phyloP scores from a whole-genome alignment of 2,888 invertebrate species.

The Drosophila suboccidentalis region DNA sequence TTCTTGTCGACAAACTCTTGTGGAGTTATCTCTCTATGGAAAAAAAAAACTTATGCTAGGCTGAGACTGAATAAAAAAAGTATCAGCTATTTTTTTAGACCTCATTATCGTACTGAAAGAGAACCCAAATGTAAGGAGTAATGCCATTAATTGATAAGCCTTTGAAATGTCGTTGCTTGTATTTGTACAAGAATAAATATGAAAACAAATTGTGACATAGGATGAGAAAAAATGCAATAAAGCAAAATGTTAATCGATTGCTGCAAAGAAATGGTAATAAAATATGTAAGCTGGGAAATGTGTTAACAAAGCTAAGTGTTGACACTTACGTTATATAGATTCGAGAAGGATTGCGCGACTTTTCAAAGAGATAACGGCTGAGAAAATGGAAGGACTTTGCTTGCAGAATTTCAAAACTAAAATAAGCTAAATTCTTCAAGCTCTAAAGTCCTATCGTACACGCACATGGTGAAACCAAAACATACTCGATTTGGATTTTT shows the following conservation, averaged over 20 bases:
- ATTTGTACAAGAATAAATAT: background rate
- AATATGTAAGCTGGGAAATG: background rate
- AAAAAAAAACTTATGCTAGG: constrained; percentile 5
- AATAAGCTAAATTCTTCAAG: constrained; percentile 66
- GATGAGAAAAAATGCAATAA: background rate
- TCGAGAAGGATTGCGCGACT: background rate
- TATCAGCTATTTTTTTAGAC: constrained; percentile 12
- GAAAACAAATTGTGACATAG: background rate
- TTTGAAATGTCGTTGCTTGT: background rate
- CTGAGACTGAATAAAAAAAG: constrained; percentile 2
- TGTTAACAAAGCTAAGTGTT: background rate
- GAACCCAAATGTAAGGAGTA: background rate
- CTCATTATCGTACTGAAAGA: background rate
- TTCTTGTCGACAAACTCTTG: background rate
- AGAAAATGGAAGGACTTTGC: constrained; percentile 52
- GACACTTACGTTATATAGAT: constrained; percentile 2
- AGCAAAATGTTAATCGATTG: background rate
- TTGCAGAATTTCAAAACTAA: constrained; percentile 65
- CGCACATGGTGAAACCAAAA: constrained; percentile 26
- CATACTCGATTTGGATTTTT: constrained; percentile 33
- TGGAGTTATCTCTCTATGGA: background rate
- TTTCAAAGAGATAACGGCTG: background rate
- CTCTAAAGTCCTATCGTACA: constrained; percentile 45
- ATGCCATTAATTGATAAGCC: background rate
- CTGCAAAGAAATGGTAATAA: background rate